phyloP scores from a whole-genome alignment of 2,888 invertebrate genomes.

The Drosophila macrospina region DNA sequence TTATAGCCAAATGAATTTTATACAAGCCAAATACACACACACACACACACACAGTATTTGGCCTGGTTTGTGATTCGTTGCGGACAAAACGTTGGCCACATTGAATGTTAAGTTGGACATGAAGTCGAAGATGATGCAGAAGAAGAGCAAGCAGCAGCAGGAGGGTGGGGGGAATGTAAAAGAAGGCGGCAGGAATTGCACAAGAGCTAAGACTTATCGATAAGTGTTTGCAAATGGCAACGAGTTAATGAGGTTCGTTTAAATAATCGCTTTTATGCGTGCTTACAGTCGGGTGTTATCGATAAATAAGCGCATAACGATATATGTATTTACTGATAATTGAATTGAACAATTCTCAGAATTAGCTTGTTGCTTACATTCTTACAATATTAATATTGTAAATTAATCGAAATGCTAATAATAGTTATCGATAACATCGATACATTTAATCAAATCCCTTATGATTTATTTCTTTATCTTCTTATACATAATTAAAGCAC shows the following conservation, averaged over 20 bases:
- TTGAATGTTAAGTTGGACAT: constrained; percentile 27
- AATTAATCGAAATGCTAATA: too few species aligned
- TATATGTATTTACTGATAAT: constrained; percentile 13
- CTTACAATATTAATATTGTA: too few species aligned
- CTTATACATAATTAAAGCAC: too few species aligned
- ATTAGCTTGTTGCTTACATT: too few species aligned
- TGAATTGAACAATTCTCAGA: not conserved
- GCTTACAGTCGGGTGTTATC: not conserved
- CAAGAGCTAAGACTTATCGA: not conserved
- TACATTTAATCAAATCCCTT: too few species aligned
- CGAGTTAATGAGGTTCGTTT: not conserved
- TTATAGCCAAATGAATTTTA: constrained; percentile 79
- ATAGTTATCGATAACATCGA: too few species aligned
- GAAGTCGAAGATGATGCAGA: constrained; percentile 13
- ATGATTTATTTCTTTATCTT: too few species aligned
- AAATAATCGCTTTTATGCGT: not conserved
- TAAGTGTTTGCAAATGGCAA: too few species aligned
- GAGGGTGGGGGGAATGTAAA: not conserved
- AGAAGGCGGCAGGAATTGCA: not conserved
- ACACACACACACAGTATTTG: constrained; percentile 55
- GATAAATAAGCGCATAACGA: not conserved
- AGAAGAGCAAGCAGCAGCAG: not conserved
- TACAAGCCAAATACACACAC: constrained; percentile 59
- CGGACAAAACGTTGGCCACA: constrained; percentile 47
- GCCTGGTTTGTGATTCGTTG: constrained; percentile 76